phyloP scores from a whole-genome alignment of 53 echinoderm and acorn worm species.

The Glandiceps talaboti region DNA sequence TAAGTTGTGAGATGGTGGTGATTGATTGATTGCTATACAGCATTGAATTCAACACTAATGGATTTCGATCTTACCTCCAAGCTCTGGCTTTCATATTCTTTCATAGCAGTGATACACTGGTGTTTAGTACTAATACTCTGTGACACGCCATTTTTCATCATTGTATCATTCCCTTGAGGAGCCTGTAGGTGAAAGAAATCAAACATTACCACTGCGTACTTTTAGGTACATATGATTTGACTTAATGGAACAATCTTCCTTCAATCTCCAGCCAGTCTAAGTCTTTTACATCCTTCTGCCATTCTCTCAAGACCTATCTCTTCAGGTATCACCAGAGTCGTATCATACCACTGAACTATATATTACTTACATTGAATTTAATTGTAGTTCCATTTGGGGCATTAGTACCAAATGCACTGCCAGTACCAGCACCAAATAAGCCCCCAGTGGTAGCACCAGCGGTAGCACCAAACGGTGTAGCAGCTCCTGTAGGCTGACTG shows the following conservation, averaged over 20 bases:
- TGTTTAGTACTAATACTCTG: conserved; percentile 68
- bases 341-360: no score
- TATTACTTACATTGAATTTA: conserved; percentile 69
- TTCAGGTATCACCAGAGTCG: no score
- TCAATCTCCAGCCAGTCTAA: no score
- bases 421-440: conserved; percentile 36
- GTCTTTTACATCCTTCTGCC: neutral
- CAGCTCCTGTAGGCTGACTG: conserved; percentile 32
- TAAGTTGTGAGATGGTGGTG: no score
- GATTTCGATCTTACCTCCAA: conserved; percentile 59
- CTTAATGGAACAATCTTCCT: no score
- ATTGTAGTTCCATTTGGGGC: conserved; percentile 60
- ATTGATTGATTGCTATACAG: no score
- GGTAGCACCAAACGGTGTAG: conserved; percentile 66
- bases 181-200: conserved; percentile 23
- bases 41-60: no score
- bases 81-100: conserved; percentile 79
- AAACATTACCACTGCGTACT: no score
- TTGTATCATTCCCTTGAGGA: conserved; percentile 67
- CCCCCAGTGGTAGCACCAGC: conserved; percentile 25
- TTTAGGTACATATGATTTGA: no score
- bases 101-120: conserved; percentile 93
- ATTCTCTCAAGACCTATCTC: no score
- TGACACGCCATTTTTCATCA: conserved; percentile 75
- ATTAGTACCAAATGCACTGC: conserved; percentile 45